Base-by-base conservation (phyloP, 2,113 vertebrate species). In the Suricata suricatta region DNA sequence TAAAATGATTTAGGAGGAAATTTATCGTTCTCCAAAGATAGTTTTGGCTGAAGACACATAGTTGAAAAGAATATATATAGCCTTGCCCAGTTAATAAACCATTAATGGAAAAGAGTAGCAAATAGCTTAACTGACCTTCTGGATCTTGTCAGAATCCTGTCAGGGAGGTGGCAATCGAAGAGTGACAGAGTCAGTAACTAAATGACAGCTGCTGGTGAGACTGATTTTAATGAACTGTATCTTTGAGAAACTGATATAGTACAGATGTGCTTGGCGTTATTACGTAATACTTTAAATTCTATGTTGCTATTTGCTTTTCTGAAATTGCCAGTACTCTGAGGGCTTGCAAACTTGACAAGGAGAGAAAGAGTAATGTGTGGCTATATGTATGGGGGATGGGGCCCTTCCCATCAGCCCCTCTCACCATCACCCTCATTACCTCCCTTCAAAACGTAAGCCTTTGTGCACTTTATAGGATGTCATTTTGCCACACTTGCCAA, bases 41-140 rank as follows among this genome's bases (percentile, higher is more conserved):
- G 19, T 88, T 76, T 66, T 76, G 66, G 14, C 69, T 95, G 64
- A 6, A 44, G 41, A 93, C 19, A 25, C 3, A 25, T 79, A 93
- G 93, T 21, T 86, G 60, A 88, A 93, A 87, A 95, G 60, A 82
- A 63, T 93, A 92, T 94, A 95, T 81, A 83, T 97, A 92, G 83
- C 52, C 68, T 66, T 76, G 44, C n/a, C 79, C 81, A 54, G 50
- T 81, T 96, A 96, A 91, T 92, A 88, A 95, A 66, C 25, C 35
- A 81, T 83, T 86, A 92, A 69, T 7, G 31, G 52, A 35, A 93
- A 71, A 93, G 29, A 85, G 35, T 35, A 81, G 23, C 17, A 72
- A 91, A 86, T 27, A 81, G 41, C 16, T 82, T 33, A 88, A 88
- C 21, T 96, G 96, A 89, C 90, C 82, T 94, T 93, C 69, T 82